Evolutionary conservation across 2,888 invertebrate species (phyloP).

Genomic region (Calameuta idolon): DNA sequence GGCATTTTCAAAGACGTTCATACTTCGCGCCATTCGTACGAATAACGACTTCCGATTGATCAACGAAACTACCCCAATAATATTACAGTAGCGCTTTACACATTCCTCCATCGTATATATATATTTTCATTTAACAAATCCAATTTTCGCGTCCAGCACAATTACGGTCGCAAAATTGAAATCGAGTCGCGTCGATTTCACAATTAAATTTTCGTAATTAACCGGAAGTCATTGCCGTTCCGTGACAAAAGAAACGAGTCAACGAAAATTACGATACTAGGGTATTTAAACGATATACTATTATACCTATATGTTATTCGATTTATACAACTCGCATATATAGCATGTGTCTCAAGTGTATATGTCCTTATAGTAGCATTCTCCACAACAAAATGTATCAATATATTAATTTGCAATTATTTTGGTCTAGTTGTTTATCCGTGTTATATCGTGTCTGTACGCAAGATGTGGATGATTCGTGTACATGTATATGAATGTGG

Average conservation of each 20-base stretch:
- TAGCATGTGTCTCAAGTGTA: slow-evolving; percentile 11
- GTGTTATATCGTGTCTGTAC: slow-evolving; percentile 21
- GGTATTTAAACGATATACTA: slow-evolving; percentile 15
- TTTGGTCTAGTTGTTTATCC: slow-evolving; percentile 44
- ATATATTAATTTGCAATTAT: slow-evolving; percentile 52
- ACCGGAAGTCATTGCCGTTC: neutral
- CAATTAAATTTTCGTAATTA: neutral
- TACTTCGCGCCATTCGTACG: neutral
- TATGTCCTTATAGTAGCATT: slow-evolving; percentile 12
- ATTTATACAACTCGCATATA: slow-evolving; percentile 24
- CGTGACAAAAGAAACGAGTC: slow-evolving; percentile 11
- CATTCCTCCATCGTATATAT: neutral
- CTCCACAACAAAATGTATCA: slow-evolving; percentile 44
- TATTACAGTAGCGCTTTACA: neutral
- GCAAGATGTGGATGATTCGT: slow-evolving; percentile 17
- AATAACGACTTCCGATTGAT: neutral
- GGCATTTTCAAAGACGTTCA: neutral
- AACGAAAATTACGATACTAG: slow-evolving; percentile 18
- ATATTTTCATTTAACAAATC: neutral
- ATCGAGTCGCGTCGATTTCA: neutral
- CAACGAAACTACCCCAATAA: neutral
- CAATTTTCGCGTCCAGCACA: neutral
- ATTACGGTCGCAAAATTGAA: neutral
- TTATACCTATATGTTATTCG: slow-evolving; percentile 16
- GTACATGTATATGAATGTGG: slow-evolving; percentile 30